phyloP scores from a whole-genome alignment of 2,888 invertebrate genomes.

The Helobdella robusta region DNA sequence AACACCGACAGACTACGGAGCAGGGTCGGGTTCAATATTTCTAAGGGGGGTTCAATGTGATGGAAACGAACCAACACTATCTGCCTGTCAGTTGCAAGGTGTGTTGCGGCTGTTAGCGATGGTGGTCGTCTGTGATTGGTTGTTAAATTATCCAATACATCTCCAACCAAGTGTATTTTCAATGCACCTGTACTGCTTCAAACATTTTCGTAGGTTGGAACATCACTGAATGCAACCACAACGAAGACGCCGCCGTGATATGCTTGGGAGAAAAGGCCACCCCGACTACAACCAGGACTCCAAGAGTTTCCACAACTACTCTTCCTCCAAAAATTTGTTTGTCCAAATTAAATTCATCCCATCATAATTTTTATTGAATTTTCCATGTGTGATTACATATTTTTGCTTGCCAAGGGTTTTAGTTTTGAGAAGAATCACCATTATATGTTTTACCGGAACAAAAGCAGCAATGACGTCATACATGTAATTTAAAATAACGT shows the following conservation, averaged over 20 bases:
- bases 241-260: conserved; percentile 62
- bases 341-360: too few relatives aligned
- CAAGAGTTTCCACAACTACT: conserved; percentile 24
- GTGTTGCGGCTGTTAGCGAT: too few relatives aligned
- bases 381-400: too few relatives aligned
- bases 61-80: conserved; percentile 56
- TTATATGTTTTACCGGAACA: too few relatives aligned
- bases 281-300: conserved; percentile 26
- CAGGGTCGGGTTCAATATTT: conserved; percentile 31
- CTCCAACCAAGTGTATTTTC: too few relatives aligned
- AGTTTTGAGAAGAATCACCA: too few relatives aligned
- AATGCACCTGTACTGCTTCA: background rate
- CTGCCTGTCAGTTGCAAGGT: conserved; percentile 54
- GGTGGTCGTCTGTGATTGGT: too few relatives aligned
- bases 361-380: too few relatives aligned
- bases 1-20: conserved; percentile 16
- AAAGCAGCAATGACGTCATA: too few relatives aligned
- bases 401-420: too few relatives aligned
- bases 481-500: too few relatives aligned
- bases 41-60: conserved; percentile 52
- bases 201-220: conserved; percentile 55
- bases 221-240: conserved; percentile 59
- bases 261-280: conserved; percentile 35
- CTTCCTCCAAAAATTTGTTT: conserved; percentile 32
- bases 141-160: too few relatives aligned